Conservation (phyloP, 2,113 vertebrate genomes). For the Neolamprologus longior region DNA sequence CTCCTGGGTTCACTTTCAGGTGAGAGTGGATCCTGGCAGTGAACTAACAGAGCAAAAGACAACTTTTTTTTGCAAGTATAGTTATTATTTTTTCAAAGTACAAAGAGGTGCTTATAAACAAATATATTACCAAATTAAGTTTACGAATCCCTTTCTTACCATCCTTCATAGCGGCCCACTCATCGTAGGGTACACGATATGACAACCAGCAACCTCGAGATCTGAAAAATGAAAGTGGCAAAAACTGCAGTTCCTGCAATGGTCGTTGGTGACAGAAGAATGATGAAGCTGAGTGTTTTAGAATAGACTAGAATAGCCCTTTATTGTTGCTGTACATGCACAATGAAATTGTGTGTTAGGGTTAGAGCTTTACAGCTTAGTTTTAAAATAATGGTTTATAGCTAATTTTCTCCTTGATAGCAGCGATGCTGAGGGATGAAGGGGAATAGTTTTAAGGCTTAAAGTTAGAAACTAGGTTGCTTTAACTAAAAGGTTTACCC, state of each 20-base stretch:
- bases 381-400: neutral
- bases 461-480: neutral
- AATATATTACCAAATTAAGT: neutral
- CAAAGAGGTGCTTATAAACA: neutral
- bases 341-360: neutral
- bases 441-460: neutral
- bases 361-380: neutral
- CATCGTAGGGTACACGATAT: neutral
- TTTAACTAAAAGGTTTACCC: neutral
- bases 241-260: neutral
- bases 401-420: neutral
- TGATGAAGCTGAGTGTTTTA: neutral
- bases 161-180: neutral
- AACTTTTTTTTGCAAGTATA: neutral
- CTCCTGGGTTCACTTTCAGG: neutral
- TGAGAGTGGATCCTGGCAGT: neutral
- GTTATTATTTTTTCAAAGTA: neutral
- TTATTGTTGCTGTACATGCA: neutral
- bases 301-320: neutral
- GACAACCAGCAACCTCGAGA: neutral
- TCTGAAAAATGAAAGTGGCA: neutral
- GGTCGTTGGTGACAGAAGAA: neutral
- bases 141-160: neutral
- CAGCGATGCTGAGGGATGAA: neutral
- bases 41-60: neutral